phyloP scores from a whole-genome alignment of 2,888 invertebrate species.

The Dorcus parallelipipedus region DNA sequence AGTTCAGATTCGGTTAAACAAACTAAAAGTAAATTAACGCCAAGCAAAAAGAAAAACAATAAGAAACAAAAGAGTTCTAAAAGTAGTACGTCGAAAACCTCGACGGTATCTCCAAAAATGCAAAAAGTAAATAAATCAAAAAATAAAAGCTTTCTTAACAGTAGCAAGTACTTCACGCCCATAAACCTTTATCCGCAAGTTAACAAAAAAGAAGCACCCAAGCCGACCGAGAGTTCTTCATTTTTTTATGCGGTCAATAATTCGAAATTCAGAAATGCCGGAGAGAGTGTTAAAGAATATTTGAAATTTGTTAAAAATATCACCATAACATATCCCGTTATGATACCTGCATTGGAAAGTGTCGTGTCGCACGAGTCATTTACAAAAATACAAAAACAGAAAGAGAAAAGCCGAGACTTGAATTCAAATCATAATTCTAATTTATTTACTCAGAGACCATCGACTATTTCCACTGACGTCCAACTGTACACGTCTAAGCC shows the following conservation, averaged over 20 bases:
- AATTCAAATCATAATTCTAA: conserved; percentile 46
- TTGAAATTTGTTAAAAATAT: conserved; percentile 47
- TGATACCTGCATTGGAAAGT: conserved; percentile 51
- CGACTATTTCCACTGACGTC: conserved; percentile 26
- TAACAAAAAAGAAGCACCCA: conserved; percentile 22
- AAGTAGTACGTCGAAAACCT: conserved; percentile 22
- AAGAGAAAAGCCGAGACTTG: conserved; percentile 49
- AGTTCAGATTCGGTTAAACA: conserved; percentile 26
- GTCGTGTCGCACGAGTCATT: conserved; percentile 39
- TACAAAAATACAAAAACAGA: conserved; percentile 46
- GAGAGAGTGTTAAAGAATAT: conserved; percentile 40
- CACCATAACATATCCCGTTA: conserved; percentile 65
- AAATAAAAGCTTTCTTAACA: conserved; percentile 31
- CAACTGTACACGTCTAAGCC: conserved; percentile 17
- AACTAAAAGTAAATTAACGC: conserved; percentile 53
- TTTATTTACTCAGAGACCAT: conserved; percentile 39
- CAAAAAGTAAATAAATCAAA: conserved; percentile 31
- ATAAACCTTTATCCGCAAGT: conserved; percentile 7
- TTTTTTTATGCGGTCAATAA: conserved; percentile 41
- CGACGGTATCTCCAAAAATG: conserved; percentile 26
- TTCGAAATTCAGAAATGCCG: conserved; percentile 37
- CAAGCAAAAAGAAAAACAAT: conserved; percentile 54
- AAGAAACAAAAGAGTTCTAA: conserved; percentile 38
- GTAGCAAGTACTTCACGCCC: conserved; percentile 15
- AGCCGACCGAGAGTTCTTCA: conserved; percentile 20